These are phyloP conservation scores for Harlomillsia oculata DNA, from an alignment of 1,140 invertebrate genomes.

Conservation along the genomic window DNA sequence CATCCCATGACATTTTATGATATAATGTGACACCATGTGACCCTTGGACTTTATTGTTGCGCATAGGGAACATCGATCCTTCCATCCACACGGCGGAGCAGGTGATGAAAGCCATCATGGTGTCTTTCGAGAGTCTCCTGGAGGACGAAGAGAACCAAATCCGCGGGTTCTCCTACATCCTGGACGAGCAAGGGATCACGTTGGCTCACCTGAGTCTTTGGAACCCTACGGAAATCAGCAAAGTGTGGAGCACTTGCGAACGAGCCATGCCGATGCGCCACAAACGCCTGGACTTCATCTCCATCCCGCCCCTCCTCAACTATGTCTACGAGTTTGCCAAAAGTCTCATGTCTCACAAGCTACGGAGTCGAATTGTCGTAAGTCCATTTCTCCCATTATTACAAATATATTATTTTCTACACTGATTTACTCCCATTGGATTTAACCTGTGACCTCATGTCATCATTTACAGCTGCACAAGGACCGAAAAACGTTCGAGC, in stretches of 20 bases:
- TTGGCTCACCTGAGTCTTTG: conserved; percentile 38
- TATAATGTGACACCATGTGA: neutral
- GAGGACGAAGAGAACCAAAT: conserved; percentile 67
- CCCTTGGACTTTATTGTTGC: neutral
- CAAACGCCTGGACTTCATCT: conserved; percentile 69
- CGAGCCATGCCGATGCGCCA: conserved; percentile 72
- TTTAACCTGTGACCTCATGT: neutral
- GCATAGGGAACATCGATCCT: conserved; percentile 64
- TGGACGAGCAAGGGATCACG: conserved; percentile 41
- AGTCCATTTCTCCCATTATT: neutral
- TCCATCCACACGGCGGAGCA: conserved; percentile 65
- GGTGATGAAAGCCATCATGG: conserved; percentile 65
- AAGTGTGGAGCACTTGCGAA: conserved; percentile 40
- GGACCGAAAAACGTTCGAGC: conserved; percentile 47
- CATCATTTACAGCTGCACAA: conserved; percentile 49
- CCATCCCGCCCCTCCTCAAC: conserved; percentile 63
- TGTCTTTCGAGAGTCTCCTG: conserved; percentile 67
- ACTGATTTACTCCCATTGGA: too few species aligned
- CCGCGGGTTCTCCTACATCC: conserved; percentile 40
- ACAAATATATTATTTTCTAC: neutral
- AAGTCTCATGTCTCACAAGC: conserved; percentile 69
- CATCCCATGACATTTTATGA: neutral
- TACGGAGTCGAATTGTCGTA: conserved; percentile 58
- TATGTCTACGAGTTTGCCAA: conserved; percentile 71
- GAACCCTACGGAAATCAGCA: conserved; percentile 38